These are phyloP conservation scores for Gallinago solitaria DNA, from an alignment of 2,797 vertebrate species.

Conservation along the genomic window DNA sequence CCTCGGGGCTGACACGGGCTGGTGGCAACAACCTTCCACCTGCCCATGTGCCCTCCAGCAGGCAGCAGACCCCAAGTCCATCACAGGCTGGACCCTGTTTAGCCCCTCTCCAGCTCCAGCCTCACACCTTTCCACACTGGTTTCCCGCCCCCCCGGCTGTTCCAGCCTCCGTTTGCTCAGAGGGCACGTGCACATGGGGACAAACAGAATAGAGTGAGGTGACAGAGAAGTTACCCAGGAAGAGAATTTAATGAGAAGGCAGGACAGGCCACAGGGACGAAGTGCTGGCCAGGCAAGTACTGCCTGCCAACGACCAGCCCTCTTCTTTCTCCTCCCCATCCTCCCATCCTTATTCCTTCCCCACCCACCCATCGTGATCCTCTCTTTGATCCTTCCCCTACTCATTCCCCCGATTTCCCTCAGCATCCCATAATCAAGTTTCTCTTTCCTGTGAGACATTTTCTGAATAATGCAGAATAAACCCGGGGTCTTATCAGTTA, in stretches of 20 bases:
- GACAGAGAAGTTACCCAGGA: not conserved
- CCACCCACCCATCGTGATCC: not conserved
- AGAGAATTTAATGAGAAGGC: not conserved
- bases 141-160: rapidly evolving
- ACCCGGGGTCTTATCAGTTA: not conserved
- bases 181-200: not conserved
- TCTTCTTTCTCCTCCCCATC: not conserved
- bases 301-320: not conserved
- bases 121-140: not conserved
- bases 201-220: not conserved
- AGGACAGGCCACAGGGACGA: not conserved
- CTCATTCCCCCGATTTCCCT: not conserved
- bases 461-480: not conserved
- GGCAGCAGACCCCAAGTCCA: rapidly evolving
- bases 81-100: rapidly evolving
- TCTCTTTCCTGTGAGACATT: not conserved
- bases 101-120: not conserved
- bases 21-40: not conserved
- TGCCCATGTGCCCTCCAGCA: rapidly evolving
- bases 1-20: not conserved
- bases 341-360: not conserved
- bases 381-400: not conserved
- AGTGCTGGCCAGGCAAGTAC: rapidly evolving
- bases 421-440: not conserved
- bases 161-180: not conserved